phyloP scores from a whole-genome alignment of 2,888 invertebrate species.

The Agrotis puta region DNA sequence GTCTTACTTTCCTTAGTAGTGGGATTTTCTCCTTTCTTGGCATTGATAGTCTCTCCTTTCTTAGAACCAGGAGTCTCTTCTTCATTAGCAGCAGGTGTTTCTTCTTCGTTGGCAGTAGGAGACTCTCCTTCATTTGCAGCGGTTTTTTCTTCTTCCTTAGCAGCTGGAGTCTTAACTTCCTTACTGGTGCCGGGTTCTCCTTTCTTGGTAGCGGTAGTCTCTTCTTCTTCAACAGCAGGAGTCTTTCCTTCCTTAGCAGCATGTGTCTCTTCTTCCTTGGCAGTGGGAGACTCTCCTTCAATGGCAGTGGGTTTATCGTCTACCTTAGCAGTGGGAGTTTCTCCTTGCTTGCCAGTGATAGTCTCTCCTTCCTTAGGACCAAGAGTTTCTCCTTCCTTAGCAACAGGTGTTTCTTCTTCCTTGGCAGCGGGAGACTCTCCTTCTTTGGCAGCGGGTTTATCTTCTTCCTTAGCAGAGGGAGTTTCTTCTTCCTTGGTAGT shows the following conservation, averaged over 20 bases:
- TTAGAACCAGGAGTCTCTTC: no score
- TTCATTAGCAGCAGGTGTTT: no score
- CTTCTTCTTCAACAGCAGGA: background rate
- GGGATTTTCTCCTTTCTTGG: constrained; percentile 13
- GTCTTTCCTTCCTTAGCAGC: background rate
- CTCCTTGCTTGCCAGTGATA: background rate
- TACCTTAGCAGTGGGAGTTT: background rate
- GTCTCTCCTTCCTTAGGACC: background rate
- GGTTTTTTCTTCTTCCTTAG: no score
- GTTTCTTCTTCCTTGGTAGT: background rate
- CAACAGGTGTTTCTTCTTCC: no score
- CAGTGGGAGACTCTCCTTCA: background rate
- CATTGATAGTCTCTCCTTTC: background rate
- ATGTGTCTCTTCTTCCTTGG: background rate
- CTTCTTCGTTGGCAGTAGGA: background rate
- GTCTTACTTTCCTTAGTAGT: constrained; percentile 26
- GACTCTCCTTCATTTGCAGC: background rate
- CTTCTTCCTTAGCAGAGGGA: no score
- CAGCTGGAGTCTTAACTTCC: background rate
- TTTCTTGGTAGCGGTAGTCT: background rate
- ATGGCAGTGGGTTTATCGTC: no score
- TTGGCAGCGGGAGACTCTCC: no score
- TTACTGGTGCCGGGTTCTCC: background rate
- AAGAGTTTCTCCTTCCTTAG: background rate
- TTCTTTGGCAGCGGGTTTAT: no score